phyloP scores from a whole-genome alignment of 2,113 vertebrate species.

The Lichenostomus cassidix region DNA sequence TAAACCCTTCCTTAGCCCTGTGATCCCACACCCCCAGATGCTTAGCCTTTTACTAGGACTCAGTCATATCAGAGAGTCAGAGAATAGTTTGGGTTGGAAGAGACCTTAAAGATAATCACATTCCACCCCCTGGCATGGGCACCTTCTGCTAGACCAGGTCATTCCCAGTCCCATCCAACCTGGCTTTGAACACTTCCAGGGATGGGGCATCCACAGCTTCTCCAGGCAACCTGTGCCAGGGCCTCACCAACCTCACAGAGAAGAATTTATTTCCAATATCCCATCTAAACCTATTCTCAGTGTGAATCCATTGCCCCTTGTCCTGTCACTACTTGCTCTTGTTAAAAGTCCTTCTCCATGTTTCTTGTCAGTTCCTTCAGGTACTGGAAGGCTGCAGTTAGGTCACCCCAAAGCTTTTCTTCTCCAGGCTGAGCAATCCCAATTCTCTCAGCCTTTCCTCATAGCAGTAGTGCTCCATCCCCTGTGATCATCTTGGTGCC shows the following conservation, averaged over 20 bases:
- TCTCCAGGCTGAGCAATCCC: neutral
- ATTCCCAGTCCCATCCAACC: fast-evolving
- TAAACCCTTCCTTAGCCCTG: neutral
- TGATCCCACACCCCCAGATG: neutral
- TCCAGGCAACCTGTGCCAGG: neutral
- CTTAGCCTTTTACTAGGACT: neutral
- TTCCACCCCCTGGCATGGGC: neutral
- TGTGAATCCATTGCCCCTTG: neutral
- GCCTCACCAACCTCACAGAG: neutral
- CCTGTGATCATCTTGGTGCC: neutral
- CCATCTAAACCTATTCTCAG: neutral
- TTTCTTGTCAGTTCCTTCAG: neutral
- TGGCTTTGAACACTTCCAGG: neutral
- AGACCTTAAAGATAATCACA: neutral
- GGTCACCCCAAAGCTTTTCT: neutral
- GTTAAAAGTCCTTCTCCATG: neutral
- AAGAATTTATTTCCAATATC: neutral
- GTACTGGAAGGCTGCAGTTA: neutral
- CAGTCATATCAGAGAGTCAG: neutral
- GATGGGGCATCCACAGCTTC: neutral
- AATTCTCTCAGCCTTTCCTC: neutral
- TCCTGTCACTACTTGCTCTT: neutral
- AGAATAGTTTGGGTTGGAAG: neutral
- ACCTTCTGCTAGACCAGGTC: neutral
- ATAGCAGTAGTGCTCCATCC: neutral